Evolutionary conservation across 2,888 invertebrate species (phyloP).

Genomic region (Sycophila texana): DNA sequence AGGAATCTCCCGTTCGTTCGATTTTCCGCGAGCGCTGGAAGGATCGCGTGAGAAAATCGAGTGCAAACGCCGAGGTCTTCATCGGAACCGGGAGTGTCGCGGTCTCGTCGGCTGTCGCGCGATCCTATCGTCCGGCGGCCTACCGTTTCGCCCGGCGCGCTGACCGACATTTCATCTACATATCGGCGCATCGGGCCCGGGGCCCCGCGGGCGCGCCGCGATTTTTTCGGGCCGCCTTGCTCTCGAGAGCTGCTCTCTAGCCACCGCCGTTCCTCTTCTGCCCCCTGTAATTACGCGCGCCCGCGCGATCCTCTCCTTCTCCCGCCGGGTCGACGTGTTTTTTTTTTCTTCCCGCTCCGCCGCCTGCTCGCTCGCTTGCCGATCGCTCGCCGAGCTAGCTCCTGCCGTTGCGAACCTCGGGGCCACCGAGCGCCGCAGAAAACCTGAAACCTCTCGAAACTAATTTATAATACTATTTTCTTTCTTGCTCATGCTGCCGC

Average conservation of each 20-base stretch:
- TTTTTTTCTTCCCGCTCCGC: conserved; percentile 35
- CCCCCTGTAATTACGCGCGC: conserved; percentile 45
- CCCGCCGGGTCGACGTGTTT: background rate
- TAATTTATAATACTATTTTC: no score
- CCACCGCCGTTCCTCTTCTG: conserved; percentile 22
- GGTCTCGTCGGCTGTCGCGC: no score
- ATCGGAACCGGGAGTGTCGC: no score
- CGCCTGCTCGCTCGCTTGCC: background rate
- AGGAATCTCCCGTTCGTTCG: no score
- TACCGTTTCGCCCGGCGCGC: background rate
- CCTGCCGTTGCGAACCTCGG: background rate
- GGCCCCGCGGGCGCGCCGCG: background rate
- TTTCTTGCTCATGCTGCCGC: no score
- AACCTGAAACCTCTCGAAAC: no score
- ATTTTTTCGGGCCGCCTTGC: background rate
- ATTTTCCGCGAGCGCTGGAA: no score
- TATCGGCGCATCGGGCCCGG: background rate
- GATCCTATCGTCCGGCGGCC: background rate
- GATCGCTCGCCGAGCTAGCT: background rate
- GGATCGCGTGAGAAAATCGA: no score
- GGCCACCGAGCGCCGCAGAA: background rate
- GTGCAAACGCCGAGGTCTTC: no score
- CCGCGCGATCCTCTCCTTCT: conserved; percentile 34
- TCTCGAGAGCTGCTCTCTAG: conserved; percentile 31
- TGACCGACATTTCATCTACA: conserved; percentile 10